Base-by-base conservation (phyloP, 2,113 vertebrate species). In the Atrichornis clamosus region DNA sequence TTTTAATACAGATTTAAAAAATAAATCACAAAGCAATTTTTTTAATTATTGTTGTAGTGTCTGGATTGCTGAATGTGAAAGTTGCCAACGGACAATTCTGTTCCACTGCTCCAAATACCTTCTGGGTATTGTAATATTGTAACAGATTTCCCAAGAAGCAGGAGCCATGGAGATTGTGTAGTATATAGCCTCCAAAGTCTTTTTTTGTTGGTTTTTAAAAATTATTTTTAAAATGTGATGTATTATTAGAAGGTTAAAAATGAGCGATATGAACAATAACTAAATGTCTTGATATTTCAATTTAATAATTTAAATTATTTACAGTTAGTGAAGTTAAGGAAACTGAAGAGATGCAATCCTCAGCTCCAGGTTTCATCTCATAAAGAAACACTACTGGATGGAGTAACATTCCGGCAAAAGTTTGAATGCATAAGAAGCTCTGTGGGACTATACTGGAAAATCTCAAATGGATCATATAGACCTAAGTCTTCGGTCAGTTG, bases 221-320 rank as follows among this genome's bases (percentile, higher is more conserved):
- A 97, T 98, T 97, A 95, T 98, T 98, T 98, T 83, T 37, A 86
- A 97, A 97, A 97, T 94, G 96, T 97, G 94, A 94, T 88, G 96
- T 98, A 96, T 93, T 97, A 96, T 93, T 97, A 96, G 97, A 97
- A 97, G 96, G 98, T 95, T 95, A 95, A 96, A 94, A 90, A 97
- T 91, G 97, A 98, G 98, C 96, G 77, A 97, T 96, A 97, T 93
- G 98, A 98, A 98, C 98, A 98, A 97, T 97, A 97, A 96, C 88
- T 96, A 89, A 95, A 91, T 96, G 96, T 97, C 97, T 97, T 93
- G 97, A 96, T 97, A 97, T 98, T 97, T 97, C 93, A 96, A 93
- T 97, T 97, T 96, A 95, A 94, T 95, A 89, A 95, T 94, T 91
- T 96, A 96, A 97, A 90, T 97, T 91, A 96, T 96, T 92, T 84